phyloP scores from a whole-genome alignment of 2,888 invertebrate species.

The Catocala nupta region DNA sequence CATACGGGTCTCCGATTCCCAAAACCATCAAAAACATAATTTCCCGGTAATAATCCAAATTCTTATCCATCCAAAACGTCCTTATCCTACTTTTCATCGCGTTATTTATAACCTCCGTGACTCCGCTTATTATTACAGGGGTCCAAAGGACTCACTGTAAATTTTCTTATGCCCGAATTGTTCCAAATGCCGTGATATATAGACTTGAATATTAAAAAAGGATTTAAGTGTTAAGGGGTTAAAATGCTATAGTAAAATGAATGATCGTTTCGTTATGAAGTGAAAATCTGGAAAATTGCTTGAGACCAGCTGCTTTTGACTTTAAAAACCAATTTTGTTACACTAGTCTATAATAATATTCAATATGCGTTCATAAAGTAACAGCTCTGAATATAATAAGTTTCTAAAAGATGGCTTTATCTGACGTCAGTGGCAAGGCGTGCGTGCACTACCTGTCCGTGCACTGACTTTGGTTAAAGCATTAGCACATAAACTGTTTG shows the following conservation, averaged over 20 bases:
- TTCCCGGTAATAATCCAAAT: constrained; percentile 9
- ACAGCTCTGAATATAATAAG: not conserved
- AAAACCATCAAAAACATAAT: constrained; percentile 8
- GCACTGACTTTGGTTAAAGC: too few relatives aligned
- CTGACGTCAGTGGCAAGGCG: too few relatives aligned
- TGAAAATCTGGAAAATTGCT: constrained; percentile 14
- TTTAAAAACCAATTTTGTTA: constrained; percentile 14
- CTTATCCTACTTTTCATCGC: constrained; percentile 46
- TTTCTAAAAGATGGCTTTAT: not conserved
- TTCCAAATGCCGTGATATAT: constrained; percentile 47
- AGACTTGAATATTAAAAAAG: constrained; percentile 35
- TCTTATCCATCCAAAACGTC: constrained; percentile 28
- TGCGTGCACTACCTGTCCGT: too few relatives aligned
- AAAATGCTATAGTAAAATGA: constrained; percentile 17
- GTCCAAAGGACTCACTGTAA: constrained; percentile 38
- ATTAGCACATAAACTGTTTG: too few relatives aligned
- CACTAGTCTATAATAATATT: constrained; percentile 2
- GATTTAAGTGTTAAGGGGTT: constrained; percentile 26
- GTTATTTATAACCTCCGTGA: constrained; percentile 47
- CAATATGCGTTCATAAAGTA: not conserved
- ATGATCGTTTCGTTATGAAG: constrained; percentile 24
- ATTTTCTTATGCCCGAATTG: constrained; percentile 46
- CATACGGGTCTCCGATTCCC: not conserved
- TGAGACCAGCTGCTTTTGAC: constrained; percentile 15
- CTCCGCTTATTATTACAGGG: constrained; percentile 38